phyloP scores from a whole-genome alignment of 2,888 invertebrate species.

The Clivina fossor region DNA sequence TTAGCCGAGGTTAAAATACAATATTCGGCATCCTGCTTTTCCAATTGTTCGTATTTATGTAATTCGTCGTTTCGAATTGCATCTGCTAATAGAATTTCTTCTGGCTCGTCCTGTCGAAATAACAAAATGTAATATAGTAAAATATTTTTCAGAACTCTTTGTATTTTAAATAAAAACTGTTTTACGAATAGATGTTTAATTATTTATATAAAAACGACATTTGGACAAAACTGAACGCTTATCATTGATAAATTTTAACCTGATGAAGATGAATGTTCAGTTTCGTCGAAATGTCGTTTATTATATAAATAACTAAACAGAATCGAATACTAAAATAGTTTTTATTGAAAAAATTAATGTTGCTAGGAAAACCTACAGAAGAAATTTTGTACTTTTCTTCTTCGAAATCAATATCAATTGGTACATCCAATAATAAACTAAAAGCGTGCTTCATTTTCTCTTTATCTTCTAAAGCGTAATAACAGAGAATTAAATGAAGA shows the following conservation, averaged over 20 bases:
- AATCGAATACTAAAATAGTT: no score
- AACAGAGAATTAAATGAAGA: slow-evolving; percentile 85
- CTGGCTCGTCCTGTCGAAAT: slow-evolving; percentile 50
- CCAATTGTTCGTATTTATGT: slow-evolving; percentile 69
- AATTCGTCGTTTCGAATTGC: slow-evolving; percentile 77
- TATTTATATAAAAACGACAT: no score
- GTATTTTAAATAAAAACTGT: no score
- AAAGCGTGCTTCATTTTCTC: slow-evolving; percentile 95
- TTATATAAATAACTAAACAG: no score
- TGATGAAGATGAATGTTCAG: no score
- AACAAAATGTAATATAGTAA: slow-evolving; percentile 46
- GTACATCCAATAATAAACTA: slow-evolving; percentile 84
- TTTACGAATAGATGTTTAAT: no score
- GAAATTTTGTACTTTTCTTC: slow-evolving; percentile 44
- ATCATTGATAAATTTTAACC: no score
- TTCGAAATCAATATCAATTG: slow-evolving; percentile 79
- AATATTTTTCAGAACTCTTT: no score
- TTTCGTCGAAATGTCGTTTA: no score
- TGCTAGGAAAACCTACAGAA: no score
- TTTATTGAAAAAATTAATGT: no score
- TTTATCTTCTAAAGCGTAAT: slow-evolving; percentile 85
- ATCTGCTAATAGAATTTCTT: slow-evolving; percentile 55
- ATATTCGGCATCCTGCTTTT: slow-evolving; percentile 74
- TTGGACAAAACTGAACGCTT: no score
- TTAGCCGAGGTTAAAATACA: slow-evolving; percentile 84